Base-by-base conservation (phyloP, 2,888 invertebrate genomes). In the Ferrisia virgata region DNA sequence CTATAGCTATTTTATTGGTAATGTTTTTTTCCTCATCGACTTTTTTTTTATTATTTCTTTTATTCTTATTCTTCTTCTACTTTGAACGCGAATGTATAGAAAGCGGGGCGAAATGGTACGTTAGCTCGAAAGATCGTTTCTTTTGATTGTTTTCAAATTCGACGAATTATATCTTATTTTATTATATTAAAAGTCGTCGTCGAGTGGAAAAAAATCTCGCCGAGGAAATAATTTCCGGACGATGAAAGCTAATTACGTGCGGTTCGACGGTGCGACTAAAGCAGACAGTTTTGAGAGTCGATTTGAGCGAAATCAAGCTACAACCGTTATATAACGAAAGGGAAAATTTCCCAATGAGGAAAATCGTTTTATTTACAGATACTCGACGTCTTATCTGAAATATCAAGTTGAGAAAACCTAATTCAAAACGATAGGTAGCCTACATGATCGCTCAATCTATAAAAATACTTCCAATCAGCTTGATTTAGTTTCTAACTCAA, bases 141-240 rank as follows among this genome's bases (percentile, higher is more conserved):
- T 64, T 64, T 64, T 31, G 64, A 64, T 64, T 64, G 64, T 64
- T 64, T 64, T 64, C 64, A 13, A 64, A 28, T 64, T 64, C 64
- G 28, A 64, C 28, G 64, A 64, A 64, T 64, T 64, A 64, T 25
- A 28, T 64, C 25, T 64, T 64, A 64, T 64, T 64, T 64, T 64
- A 53, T 22, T 22, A 22, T 22, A 53, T 53, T 53, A 53, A 53
- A 53, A 53, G 53, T 22, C 53, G 22, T 53, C 53, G 22, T 9
- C n/a, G n/a, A 9, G 22, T 15, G n/a, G 53, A 9, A 22, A 53
- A 22, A 22, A 53, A 53, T 22, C 22, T 22, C 53, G 22, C 47
- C 22, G 53, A 53, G 53, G 53, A 53, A 53, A 53, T 53, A 53
- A 53, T 53, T 53, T 53, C 53, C 53, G 22, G 8, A 18, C 53